Conservation (phyloP, 2,888 invertebrate genomes). For the Polydrusus tereticollis region DNA sequence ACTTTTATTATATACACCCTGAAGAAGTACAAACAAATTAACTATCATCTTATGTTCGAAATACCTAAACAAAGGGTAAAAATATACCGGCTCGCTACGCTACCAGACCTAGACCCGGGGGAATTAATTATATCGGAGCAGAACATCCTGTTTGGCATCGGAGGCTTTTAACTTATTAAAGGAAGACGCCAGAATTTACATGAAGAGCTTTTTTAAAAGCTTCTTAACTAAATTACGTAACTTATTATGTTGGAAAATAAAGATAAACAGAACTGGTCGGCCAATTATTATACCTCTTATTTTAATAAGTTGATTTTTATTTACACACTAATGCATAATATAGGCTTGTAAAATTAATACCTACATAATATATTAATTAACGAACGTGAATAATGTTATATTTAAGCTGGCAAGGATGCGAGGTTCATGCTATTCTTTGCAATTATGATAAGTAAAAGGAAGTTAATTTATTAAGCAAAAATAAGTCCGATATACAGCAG, state of each 20-base stretch:
- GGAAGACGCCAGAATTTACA: slow-evolving; percentile 35
- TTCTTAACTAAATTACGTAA: slow-evolving; percentile 34
- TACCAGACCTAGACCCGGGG: neutral
- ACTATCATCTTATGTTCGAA: too few relatives aligned
- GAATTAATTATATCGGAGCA: neutral
- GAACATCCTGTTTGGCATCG: slow-evolving; percentile 34
- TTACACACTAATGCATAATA: neutral
- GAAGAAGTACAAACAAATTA: too few relatives aligned
- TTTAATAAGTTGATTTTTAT: neutral
- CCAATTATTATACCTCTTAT: neutral
- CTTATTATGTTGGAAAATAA: slow-evolving; percentile 26
- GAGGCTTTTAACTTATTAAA: slow-evolving; percentile 41
- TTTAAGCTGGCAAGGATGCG: too few relatives aligned
- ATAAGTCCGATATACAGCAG: too few relatives aligned
- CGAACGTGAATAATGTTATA: too few relatives aligned
- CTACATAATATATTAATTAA: too few relatives aligned
- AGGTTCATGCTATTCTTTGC: too few relatives aligned
- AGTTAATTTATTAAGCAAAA: too few relatives aligned
- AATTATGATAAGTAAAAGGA: too few relatives aligned
- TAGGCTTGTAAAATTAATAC: neutral
- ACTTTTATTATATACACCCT: too few relatives aligned
- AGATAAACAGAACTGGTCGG: neutral
- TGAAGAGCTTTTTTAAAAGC: slow-evolving; percentile 36
- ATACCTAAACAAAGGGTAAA: too few relatives aligned
- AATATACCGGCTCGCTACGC: neutral